These are phyloP conservation scores for Geophilus truncorum DNA, from an alignment of 2,888 invertebrate genomes.

Conservation along the genomic window DNA sequence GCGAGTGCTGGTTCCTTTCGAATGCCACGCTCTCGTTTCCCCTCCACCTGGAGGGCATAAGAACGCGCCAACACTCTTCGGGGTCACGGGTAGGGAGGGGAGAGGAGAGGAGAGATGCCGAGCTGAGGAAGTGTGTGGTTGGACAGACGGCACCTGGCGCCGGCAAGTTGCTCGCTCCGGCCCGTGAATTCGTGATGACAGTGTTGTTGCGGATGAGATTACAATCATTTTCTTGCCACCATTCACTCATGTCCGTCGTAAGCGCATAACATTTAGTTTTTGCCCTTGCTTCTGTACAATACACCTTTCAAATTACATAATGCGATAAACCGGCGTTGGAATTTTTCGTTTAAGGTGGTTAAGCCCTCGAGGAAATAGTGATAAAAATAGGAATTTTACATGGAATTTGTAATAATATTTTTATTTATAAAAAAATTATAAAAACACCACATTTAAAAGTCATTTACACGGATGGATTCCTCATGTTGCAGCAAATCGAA, in stretches of 20 bases:
- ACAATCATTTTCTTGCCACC: not conserved
- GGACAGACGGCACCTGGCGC: not conserved
- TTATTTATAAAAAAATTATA: too few species aligned
- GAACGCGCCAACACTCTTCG: not conserved
- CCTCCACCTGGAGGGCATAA: not conserved
- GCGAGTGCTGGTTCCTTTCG: not conserved
- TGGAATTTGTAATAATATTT: too few species aligned
- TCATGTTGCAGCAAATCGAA: too few species aligned
- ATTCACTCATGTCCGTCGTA: not conserved
- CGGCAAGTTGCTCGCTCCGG: not conserved
- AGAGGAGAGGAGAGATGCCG: not conserved
- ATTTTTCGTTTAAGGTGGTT: too few species aligned
- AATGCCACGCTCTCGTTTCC: slow-evolving; percentile 22
- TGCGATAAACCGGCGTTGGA: too few species aligned
- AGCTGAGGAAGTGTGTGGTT: not conserved
- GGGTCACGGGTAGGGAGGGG: not conserved
- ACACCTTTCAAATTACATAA: too few species aligned
- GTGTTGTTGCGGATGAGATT: not conserved
- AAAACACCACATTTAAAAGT: too few species aligned
- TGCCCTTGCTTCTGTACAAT: too few species aligned
- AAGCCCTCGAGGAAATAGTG: too few species aligned
- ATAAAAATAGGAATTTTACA: too few species aligned
- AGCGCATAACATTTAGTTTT: too few species aligned
- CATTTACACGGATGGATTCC: too few species aligned
- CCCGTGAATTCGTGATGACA: not conserved